phyloP scores from a whole-genome alignment of 2,797 vertebrate genomes.

The Coregonus ussuriensis region DNA sequence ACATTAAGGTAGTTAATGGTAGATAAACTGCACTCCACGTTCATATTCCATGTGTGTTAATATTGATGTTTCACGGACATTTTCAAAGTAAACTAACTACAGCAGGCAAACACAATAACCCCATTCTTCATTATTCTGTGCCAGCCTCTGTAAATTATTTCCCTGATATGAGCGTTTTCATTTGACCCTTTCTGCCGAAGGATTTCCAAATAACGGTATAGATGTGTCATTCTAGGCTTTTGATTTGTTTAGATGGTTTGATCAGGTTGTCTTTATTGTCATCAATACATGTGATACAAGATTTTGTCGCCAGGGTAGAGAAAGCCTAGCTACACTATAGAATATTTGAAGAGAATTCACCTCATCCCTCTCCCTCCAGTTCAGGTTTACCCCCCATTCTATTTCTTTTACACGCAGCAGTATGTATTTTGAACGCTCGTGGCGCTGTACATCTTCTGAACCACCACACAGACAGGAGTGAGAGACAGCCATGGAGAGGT shows the following conservation, averaged over 20 bases:
- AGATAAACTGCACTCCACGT: not conserved
- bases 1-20: not conserved
- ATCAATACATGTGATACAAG: not conserved
- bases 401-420: constrained; percentile 52
- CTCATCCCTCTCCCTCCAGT: constrained; percentile 6
- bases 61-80: not conserved
- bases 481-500: constrained; percentile 78
- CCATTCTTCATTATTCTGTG: not conserved
- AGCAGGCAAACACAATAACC: not conserved
- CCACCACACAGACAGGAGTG: constrained; percentile 57
- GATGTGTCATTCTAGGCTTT: too few relatives aligned
- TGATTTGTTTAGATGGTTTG: too few relatives aligned
- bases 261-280: not conserved
- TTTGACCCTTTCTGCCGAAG: not conserved
- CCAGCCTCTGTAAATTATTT: too few relatives aligned
- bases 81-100: not conserved
- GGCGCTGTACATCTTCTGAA: constrained; percentile 75
- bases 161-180: not conserved
- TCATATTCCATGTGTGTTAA: not conserved
- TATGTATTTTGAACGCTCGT: constrained; percentile 71
- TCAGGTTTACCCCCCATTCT: constrained; percentile 25
- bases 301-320: not conserved
- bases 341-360: not conserved
- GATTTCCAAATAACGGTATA: not conserved
- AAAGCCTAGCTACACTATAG: not conserved